Conservation (phyloP, 2,797 vertebrate genomes). For the Chelon auratus region DNA sequence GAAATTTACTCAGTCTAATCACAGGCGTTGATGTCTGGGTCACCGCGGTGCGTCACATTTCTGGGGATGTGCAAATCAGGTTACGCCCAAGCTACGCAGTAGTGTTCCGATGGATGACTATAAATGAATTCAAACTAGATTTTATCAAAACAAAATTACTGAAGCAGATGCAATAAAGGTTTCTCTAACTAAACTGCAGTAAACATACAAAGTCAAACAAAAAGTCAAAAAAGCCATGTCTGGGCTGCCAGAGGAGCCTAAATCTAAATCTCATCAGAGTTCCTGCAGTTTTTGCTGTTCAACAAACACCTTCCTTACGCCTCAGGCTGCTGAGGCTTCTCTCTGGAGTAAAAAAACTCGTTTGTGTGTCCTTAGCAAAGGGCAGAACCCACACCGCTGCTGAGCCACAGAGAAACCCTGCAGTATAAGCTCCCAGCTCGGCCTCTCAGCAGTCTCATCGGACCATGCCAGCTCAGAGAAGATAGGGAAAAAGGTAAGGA, state of each 20-base stretch:
- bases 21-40: too few species aligned
- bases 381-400: constrained; percentile 57
- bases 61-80: too few species aligned
- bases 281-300: constrained; percentile 40
- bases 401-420: constrained; percentile 65
- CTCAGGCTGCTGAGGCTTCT: constrained; percentile 56
- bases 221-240: neutral
- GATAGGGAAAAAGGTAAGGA: constrained; percentile 43
- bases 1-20: too few species aligned
- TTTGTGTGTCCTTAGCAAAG: constrained; percentile 70
- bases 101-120: too few species aligned
- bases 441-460: constrained; percentile 40
- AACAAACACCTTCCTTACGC: constrained; percentile 39
- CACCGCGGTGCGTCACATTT: too few species aligned
- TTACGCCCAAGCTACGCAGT: too few species aligned
- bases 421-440: constrained; percentile 51
- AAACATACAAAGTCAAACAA: constrained; percentile 4
- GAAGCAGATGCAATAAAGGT: neutral
- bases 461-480: constrained; percentile 34
- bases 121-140: neutral
- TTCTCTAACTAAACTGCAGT: neutral
- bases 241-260: neutral
- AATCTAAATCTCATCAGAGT: constrained; percentile 22
- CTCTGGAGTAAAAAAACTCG: constrained; percentile 45
- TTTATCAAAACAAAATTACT: neutral